phyloP scores from a whole-genome alignment of 1,140 invertebrate species.

The Carposina sasakii region DNA sequence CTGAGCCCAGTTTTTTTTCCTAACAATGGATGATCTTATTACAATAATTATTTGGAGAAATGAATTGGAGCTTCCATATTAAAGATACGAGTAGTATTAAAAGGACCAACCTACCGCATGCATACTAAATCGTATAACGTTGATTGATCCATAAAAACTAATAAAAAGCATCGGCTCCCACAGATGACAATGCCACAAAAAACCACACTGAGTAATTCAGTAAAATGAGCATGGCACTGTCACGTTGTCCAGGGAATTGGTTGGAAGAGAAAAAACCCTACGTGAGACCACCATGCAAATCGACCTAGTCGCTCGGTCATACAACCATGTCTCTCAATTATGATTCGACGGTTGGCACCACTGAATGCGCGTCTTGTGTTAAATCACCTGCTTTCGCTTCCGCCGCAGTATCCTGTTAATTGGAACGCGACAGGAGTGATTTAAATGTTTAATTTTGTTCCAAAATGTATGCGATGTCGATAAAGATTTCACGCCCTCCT shows the following conservation, averaged over 20 bases:
- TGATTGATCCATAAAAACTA: conserved; percentile 22
- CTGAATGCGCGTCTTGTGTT: conserved; percentile 36
- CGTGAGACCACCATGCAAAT: conserved; percentile 17
- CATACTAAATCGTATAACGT: conserved; percentile 39
- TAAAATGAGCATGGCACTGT: conserved; percentile 52
- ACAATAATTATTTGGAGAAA: conserved; percentile 34
- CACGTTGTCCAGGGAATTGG: conserved; percentile 42
- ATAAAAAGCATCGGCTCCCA: conserved; percentile 27
- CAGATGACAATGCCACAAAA: conserved; percentile 24
- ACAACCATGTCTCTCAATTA: too few species aligned
- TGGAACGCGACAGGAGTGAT: conserved; percentile 28
- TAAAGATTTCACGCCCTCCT: neutral
- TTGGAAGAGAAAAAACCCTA: conserved; percentile 27
- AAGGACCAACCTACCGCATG: conserved; percentile 46
- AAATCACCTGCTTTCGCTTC: conserved; percentile 46
- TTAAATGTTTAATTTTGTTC: conserved; percentile 31
- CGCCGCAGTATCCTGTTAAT: conserved; percentile 39
- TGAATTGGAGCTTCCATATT: conserved; percentile 26
- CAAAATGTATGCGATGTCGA: neutral
- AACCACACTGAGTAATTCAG: conserved; percentile 44
- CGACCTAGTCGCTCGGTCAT: neutral
- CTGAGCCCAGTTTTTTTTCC: conserved; percentile 32
- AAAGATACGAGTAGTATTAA: neutral
- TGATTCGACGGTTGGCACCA: too few species aligned
- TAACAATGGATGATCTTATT: conserved; percentile 33